Percentiles rank a stretch among this genome's conserved stretches.
phyloP scores from a whole-genome alignment of 2,113 vertebrate species.

The Dryoscopus gambensis region DNA sequence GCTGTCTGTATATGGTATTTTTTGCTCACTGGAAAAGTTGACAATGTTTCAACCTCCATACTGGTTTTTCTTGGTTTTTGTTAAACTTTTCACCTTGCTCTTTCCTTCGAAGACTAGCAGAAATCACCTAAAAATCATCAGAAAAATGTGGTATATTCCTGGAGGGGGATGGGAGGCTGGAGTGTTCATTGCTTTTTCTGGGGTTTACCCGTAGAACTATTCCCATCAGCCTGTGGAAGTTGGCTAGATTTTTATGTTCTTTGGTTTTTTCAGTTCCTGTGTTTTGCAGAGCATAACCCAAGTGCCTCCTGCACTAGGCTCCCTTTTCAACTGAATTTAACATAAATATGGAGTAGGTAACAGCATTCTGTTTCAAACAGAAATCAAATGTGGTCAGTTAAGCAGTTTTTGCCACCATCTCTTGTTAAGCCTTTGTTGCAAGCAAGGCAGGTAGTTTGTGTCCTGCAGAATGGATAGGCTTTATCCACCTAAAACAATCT shows the following conservation, averaged over 20 bases:
- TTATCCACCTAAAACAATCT: neutral
- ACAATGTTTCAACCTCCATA: neutral
- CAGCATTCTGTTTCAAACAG: neutral
- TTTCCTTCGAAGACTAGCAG: neutral
- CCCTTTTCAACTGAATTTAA: neutral
- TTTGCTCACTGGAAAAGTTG: neutral
- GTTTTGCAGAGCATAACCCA: neutral
- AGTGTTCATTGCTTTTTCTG: neutral
- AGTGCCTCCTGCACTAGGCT: neutral
- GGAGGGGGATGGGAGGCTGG: fast-evolving
- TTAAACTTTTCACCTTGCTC: neutral
- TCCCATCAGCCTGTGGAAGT: neutral
- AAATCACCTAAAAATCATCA: neutral
- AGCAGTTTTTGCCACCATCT: neutral
- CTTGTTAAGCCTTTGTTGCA: neutral
- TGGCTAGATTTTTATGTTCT: neutral
- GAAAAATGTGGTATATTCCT: neutral
- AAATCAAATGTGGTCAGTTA: neutral
- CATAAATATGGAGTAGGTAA: neutral
- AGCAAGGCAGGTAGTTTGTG: neutral
- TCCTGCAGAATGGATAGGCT: neutral
- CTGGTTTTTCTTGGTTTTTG: neutral
- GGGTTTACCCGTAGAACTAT: neutral
- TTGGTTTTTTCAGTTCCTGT: neutral
- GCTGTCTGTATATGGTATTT: neutral